Base-by-base conservation (phyloP, 64 coral and sea anemone species). In the Exaiptasia diaphana region DNA sequence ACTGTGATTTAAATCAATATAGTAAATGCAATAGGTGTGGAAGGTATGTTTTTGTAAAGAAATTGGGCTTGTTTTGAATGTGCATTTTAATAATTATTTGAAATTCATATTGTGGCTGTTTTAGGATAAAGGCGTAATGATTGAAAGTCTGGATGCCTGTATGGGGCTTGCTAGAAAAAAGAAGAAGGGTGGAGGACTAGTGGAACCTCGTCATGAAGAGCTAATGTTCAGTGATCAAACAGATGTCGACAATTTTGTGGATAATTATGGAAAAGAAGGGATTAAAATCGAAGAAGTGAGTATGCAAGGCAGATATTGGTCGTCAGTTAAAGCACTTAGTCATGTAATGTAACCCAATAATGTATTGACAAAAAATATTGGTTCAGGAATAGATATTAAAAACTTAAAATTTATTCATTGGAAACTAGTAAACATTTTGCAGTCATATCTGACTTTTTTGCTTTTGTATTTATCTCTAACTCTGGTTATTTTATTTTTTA, bases 201-300 rank as follows among this genome's bases (percentile, higher is more conserved):
- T 46, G 21, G 9, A 56, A 55, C 21, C 88, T 32, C 50, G 46
- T 4, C 80, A 90, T 50, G 64, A 52, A n/a, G 39, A 26, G 24
- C 15, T 90, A 7, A 2, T 83, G 2, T 90, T 90, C 31, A 41
- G 20, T 50, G 88, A 90, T 25, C 88, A 90, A 21, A 50, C 76
- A 76, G 80, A 90, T 78, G 79, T 90, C 1, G 88, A 90, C 58
- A 90, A 90, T 14, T 90, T 78, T 90, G 88, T 90, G 5, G 73
- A 90, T 12, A 78, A 71, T 59, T 90, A 90, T 78, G 60, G 50
- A 1, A 78, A 28, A 79, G n/a, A 77, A 55, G 38, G 20, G 49
- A 32, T 33, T 53, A 77, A 77, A 2, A n/a, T 8, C 15, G 49
- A 76, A 76, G 15, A 41, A 29, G 20, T 28, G n/a, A 18, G 15